Conservation (phyloP, 2,888 invertebrate genomes). For the Agelastica alni region DNA sequence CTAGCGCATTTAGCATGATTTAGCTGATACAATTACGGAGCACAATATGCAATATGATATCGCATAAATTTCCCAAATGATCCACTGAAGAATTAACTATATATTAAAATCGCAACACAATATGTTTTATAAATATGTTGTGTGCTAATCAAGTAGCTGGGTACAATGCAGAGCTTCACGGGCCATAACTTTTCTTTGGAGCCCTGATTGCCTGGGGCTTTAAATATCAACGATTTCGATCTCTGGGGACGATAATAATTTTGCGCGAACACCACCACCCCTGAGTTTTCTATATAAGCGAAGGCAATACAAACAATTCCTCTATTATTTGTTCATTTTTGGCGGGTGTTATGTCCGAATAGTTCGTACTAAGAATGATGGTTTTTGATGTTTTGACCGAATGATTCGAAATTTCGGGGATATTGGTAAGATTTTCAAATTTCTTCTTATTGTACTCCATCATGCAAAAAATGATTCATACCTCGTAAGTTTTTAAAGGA, state of each 20-base stretch:
- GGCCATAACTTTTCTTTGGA: slow-evolving; percentile 52
- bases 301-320: slow-evolving; percentile 9
- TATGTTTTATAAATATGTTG: slow-evolving; percentile 28
- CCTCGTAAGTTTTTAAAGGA: not conserved
- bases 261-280: slow-evolving; percentile 23
- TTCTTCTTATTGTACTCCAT: not conserved
- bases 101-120: slow-evolving; percentile 19
- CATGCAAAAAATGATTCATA: not conserved
- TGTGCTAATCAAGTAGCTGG: slow-evolving; percentile 40
- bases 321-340: slow-evolving; percentile 23
- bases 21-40: too few relatives aligned
- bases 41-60: not conserved
- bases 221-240: slow-evolving; percentile 72
- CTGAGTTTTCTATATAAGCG: slow-evolving; percentile 30
- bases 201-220: slow-evolving; percentile 59
- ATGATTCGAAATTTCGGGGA: slow-evolving; percentile 27
- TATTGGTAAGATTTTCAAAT: slow-evolving; percentile 19
- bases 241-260: slow-evolving; percentile 57
- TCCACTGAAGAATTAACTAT: slow-evolving; percentile 18
- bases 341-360: slow-evolving; percentile 12
- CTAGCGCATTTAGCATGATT: too few relatives aligned
- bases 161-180: slow-evolving; percentile 48
- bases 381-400: slow-evolving; percentile 6
- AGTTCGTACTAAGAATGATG: not conserved
- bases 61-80: slow-evolving; percentile 19